phyloP scores from a whole-genome alignment of 2,888 invertebrate genomes.

The Diarsia brunnea region DNA sequence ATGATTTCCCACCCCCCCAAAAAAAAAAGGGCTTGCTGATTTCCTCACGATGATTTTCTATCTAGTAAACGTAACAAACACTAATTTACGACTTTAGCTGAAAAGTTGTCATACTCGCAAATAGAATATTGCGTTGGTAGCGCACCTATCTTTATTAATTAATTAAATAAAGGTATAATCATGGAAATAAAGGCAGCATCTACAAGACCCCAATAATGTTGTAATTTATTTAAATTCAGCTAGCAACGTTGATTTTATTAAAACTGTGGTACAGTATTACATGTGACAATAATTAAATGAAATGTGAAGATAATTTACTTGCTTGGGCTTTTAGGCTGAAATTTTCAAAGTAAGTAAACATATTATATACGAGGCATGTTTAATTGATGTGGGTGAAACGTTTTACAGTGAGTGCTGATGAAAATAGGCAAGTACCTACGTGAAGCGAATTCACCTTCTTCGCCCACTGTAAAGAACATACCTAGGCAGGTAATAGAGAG shows the following conservation, averaged over 20 bases:
- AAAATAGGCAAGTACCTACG: neutral
- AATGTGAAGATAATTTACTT: slow-evolving; percentile 52
- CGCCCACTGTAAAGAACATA: neutral
- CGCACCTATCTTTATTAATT: slow-evolving; percentile 4
- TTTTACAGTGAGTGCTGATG: neutral
- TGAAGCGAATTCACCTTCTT: neutral
- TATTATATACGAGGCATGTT: neutral
- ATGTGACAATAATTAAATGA: too few species aligned
- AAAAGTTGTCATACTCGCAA: neutral
- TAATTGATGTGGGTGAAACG: slow-evolving; percentile 10
- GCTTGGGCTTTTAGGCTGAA: slow-evolving; percentile 51
- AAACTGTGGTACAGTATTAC: slow-evolving; percentile 37
- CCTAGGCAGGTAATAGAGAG: neutral
- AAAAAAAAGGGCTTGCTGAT: too few species aligned
- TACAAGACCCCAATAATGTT: slow-evolving; percentile 19
- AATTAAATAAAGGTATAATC: slow-evolving; percentile 1
- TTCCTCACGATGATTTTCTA: too few species aligned
- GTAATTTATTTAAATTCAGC: slow-evolving; percentile 50
- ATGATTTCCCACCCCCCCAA: too few species aligned
- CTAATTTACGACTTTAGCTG: neutral
- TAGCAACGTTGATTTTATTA: slow-evolving; percentile 36
- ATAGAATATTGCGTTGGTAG: neutral
- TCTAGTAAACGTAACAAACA: neutral
- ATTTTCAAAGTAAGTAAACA: slow-evolving; percentile 8
- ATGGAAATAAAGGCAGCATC: neutral